These are phyloP conservation scores for Azemiops feae DNA, from an alignment of 2,113 vertebrate genomes.

Conservation along the genomic window DNA sequence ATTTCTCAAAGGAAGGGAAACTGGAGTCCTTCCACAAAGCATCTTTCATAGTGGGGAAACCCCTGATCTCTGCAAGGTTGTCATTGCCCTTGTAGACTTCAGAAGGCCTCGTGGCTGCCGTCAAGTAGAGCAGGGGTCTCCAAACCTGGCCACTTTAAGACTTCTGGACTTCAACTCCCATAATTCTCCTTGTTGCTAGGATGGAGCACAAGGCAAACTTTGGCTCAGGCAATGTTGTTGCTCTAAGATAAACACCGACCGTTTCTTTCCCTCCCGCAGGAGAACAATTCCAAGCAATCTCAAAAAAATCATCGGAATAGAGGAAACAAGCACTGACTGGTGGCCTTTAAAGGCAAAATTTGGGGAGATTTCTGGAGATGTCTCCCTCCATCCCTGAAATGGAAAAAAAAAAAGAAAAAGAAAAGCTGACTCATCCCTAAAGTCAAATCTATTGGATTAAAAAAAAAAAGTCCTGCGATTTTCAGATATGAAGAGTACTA, in stretches of 20 bases:
- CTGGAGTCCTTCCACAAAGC: neutral
- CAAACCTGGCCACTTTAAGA: neutral
- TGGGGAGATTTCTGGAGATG: neutral
- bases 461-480: neutral
- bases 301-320: neutral
- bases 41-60: neutral
- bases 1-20: neutral
- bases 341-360: conserved; percentile 58
- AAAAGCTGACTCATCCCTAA: neutral
- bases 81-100: neutral
- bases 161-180: neutral
- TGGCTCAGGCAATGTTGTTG: neutral
- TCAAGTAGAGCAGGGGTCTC: neutral
- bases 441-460: fast-evolving
- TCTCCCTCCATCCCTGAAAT: neutral
- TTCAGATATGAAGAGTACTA: neutral
- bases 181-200: neutral
- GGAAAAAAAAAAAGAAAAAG: fast-evolving
- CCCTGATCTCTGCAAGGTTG: neutral
- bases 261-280: conserved; percentile 21
- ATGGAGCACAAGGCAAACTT: conserved; percentile 21
- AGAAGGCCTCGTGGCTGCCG: neutral
- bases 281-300: conserved; percentile 13
- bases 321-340: neutral
- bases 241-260: conserved; percentile 37